Conservation (phyloP, 2,888 invertebrate genomes). For the Phymatocera aterrima region DNA sequence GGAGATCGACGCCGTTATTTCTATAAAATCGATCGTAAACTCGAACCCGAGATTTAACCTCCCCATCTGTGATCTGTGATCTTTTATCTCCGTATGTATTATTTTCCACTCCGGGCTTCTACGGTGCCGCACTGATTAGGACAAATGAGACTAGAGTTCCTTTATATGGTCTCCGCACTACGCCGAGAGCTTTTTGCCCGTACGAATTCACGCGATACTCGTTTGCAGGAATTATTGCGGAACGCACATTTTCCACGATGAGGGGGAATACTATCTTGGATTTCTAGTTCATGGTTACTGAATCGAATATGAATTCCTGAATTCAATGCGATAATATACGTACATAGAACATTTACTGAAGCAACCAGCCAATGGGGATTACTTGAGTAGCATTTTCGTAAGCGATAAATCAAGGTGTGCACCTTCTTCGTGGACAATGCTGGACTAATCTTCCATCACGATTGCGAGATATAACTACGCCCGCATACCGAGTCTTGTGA, state of each 20-base stretch:
- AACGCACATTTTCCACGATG: no score
- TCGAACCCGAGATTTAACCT: no score
- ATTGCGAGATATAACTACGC: conserved; percentile 73
- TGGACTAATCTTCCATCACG: conserved; percentile 73
- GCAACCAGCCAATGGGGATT: neutral
- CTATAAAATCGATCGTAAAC: conserved; percentile 37
- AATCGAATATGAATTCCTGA: no score
- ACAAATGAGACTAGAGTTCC: conserved; percentile 30
- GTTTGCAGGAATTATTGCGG: no score
- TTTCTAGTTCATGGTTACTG: no score
- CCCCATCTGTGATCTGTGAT: no score
- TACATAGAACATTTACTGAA: neutral
- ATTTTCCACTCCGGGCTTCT: neutral
- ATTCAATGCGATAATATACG: no score
- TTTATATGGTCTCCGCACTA: neutral
- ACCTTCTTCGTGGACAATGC: conserved; percentile 71
- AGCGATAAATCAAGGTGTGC: conserved; percentile 70
- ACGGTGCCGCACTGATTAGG: conserved; percentile 23
- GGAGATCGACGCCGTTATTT: conserved; percentile 56
- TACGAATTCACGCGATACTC: neutral
- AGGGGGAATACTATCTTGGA: no score
- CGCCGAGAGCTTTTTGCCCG: no score
- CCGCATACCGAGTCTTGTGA: conserved; percentile 73
- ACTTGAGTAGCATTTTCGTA: conserved; percentile 45
- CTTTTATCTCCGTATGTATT: conserved; percentile 5